A percentile compares a stretch with the other conserved stretches of the same genome.
These are phyloP conservation scores for Allolobophora icterica DNA, from an alignment of 2,888 invertebrate genomes.

Conservation along the genomic window DNA sequence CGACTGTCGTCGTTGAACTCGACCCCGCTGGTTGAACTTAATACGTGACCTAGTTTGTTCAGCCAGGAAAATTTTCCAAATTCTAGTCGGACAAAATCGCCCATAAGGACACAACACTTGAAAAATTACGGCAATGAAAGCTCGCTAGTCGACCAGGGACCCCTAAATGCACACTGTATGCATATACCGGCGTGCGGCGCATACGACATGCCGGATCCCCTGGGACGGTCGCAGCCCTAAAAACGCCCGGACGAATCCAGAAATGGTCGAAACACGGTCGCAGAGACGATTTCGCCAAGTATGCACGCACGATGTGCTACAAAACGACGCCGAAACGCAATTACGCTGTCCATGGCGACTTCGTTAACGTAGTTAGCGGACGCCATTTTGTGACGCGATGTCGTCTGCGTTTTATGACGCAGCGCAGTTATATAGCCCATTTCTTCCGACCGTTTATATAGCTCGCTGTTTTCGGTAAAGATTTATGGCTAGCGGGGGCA, in stretches of 20 bases:
- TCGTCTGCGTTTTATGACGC: neutral
- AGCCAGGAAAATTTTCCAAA: too few species aligned
- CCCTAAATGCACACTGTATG: neutral
- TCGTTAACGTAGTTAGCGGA: neutral
- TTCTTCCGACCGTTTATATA: neutral
- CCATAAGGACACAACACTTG: neutral
- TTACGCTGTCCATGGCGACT: neutral
- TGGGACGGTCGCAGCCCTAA: neutral
- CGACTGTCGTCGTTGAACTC: too few species aligned
- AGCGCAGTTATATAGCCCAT: neutral
- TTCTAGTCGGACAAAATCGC: neutral
- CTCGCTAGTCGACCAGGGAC: neutral
- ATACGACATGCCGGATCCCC: neutral
- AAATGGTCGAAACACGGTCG: neutral
- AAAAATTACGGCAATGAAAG: neutral
- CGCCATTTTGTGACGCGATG: neutral
- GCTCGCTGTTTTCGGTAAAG: neutral
- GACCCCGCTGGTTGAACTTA: too few species aligned
- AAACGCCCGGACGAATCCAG: neutral
- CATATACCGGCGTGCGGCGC: neutral
- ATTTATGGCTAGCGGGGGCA: neutral
- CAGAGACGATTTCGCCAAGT: neutral
- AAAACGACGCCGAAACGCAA: neutral
- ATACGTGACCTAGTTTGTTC: too few species aligned
- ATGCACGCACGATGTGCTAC: neutral